phyloP scores from a whole-genome alignment of 1,140 invertebrate species.

The Drosophila orosa region DNA sequence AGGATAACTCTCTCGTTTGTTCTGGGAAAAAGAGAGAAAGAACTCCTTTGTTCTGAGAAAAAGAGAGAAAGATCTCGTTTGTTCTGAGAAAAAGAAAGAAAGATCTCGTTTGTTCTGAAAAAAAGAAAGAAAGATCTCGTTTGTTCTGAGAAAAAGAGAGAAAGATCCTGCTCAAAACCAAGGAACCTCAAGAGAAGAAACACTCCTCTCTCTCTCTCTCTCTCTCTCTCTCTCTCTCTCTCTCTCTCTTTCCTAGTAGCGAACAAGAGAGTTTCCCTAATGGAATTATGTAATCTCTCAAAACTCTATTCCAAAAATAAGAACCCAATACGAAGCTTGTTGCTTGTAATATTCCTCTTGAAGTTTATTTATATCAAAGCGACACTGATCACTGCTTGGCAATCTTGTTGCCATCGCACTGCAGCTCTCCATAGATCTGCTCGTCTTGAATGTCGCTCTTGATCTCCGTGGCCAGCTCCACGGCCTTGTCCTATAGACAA shows the following conservation, averaged over 20 bases:
- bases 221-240: background rate
- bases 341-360: conserved; percentile 6
- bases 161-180: background rate
- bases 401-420: conserved; percentile 69
- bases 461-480: conserved; percentile 60
- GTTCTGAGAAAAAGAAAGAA: too few species aligned
- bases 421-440: conserved; percentile 63
- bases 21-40: too few species aligned
- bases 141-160: too few species aligned
- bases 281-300: background rate
- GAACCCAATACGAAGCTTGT: background rate
- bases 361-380: conserved; percentile 26
- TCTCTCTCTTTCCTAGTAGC: background rate
- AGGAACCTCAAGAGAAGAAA: background rate
- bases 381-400: conserved; percentile 44
- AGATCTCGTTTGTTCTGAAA: too few species aligned
- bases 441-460: conserved; percentile 61
- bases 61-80: too few species aligned
- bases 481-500: conserved; percentile 63
- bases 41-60: too few species aligned
- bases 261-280: background rate
- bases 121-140: too few species aligned
- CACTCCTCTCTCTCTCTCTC: background rate
- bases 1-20: too few species aligned
- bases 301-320: background rate